Percentiles rank a stretch among this genome's conserved stretches.
Conservation (phyloP, 2,113 vertebrate genomes). For the Grammomys dolichurus region DNA sequence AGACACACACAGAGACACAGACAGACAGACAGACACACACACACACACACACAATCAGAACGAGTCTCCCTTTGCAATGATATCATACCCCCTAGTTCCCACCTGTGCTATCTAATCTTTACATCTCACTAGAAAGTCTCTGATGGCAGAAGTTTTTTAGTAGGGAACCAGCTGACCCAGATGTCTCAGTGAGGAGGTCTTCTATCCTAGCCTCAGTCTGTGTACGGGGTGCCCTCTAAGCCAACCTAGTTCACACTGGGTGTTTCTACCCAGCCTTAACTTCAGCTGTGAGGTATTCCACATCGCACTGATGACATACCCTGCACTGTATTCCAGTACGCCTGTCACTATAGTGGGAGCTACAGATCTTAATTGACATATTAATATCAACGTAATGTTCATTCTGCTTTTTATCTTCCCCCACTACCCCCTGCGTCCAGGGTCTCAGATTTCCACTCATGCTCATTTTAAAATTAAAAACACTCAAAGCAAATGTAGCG, state of each 20-base stretch:
- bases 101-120: slow-evolving; percentile 50
- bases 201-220: not conserved
- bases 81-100: slow-evolving; percentile 47
- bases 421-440: not conserved
- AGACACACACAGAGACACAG: too few relatives aligned
- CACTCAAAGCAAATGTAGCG: not conserved
- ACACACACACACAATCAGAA: not conserved
- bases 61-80: slow-evolving; percentile 19
- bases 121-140: slow-evolving; percentile 45
- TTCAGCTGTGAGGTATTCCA: not conserved
- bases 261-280: not conserved
- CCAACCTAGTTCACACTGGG: not conserved
- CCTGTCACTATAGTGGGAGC: not conserved
- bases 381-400: not conserved
- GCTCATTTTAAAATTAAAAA: slow-evolving; percentile 58
- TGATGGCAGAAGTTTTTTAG: slow-evolving; percentile 46
- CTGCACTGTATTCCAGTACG: not conserved
- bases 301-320: too few relatives aligned
- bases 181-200: not conserved
- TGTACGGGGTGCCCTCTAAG: not conserved
- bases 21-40: not conserved
- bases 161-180: slow-evolving; percentile 58
- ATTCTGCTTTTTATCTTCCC: not conserved
- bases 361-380: not conserved
- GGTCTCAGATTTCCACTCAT: not conserved